These are phyloP conservation scores for Macroteleia sp. DNA, from an alignment of 2,888 invertebrate genomes.

Conservation along the genomic window DNA sequence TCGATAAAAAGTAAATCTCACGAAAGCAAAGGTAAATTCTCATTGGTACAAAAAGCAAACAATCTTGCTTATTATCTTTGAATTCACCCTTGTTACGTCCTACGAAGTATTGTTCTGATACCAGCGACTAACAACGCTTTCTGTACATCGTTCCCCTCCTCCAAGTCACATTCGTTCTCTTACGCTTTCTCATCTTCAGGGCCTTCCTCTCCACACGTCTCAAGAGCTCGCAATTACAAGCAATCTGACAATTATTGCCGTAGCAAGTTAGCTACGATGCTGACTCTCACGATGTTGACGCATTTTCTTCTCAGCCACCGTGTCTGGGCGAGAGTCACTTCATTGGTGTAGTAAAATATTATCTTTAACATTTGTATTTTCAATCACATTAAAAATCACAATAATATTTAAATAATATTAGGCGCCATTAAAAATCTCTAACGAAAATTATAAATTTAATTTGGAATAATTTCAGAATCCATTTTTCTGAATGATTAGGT, in stretches of 20 bases:
- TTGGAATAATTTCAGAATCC: no score
- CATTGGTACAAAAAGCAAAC: constrained; percentile 42
- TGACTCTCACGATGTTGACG: constrained; percentile 67
- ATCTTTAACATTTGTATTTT: not conserved
- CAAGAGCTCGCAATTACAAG: constrained; percentile 81
- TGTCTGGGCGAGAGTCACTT: not conserved
- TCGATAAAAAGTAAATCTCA: constrained; percentile 15
- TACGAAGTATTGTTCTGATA: constrained; percentile 45
- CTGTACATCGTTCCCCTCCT: not conserved
- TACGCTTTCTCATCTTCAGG: constrained; percentile 58
- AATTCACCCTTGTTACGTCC: constrained; percentile 49
- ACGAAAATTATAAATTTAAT: no score
- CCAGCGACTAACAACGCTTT: constrained; percentile 32
- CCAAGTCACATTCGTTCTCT: constrained; percentile 48
- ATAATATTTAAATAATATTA: no score
- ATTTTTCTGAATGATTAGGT: no score
- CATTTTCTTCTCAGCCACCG: constrained; percentile 38
- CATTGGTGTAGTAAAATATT: not conserved
- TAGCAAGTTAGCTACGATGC: constrained; percentile 63
- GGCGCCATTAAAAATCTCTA: no score
- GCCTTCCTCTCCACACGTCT: constrained; percentile 74
- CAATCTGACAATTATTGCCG: constrained; percentile 80
- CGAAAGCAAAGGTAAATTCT: constrained; percentile 18
- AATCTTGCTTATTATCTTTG: constrained; percentile 65
- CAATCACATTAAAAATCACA: no score